A percentile compares a stretch with the other conserved stretches of the same genome.
Conservation (phyloP, 1,140 invertebrate genomes). For the Diabrotica virgifera region DNA sequence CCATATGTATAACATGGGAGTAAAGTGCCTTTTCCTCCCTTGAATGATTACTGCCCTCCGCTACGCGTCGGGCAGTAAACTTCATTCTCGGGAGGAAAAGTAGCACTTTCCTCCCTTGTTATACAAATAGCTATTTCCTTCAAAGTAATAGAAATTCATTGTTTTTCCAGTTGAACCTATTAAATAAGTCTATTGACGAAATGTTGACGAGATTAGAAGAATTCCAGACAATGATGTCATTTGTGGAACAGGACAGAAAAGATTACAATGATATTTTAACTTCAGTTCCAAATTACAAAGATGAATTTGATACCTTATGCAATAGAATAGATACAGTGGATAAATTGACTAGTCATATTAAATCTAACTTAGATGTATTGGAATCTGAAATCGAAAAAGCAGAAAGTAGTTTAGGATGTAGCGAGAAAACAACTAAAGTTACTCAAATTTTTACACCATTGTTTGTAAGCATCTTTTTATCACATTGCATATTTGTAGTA, state of each 20-base stretch:
- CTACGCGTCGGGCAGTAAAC: too few relatives aligned
- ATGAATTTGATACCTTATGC: constrained; percentile 39
- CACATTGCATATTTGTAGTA: background rate
- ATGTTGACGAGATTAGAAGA: constrained; percentile 47
- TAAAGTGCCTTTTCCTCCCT: too few relatives aligned
- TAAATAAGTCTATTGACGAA: constrained; percentile 44
- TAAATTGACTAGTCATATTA: constrained; percentile 40
- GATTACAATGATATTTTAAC: constrained; percentile 41
- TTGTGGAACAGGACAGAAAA: constrained; percentile 41
- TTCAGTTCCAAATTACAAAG: constrained; percentile 33
- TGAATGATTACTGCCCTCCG: too few relatives aligned
- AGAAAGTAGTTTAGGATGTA: constrained; percentile 41
- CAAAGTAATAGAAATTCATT: background rate
- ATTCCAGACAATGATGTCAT: constrained; percentile 44
- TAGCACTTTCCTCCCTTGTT: too few relatives aligned
- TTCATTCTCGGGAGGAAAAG: too few relatives aligned
- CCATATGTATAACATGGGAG: too few relatives aligned
- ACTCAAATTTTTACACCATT: constrained; percentile 42
- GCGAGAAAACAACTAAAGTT: constrained; percentile 35
- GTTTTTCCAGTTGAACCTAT: constrained; percentile 40
- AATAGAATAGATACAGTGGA: constrained; percentile 44
- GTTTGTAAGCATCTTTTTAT: constrained; percentile 41
- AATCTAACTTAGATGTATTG: constrained; percentile 39
- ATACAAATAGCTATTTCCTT: too few relatives aligned
- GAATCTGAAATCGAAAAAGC: constrained; percentile 43